Evolutionary conservation across 2,888 invertebrate genomes (phyloP).

Genomic region (Allolobophora icterica): DNA sequence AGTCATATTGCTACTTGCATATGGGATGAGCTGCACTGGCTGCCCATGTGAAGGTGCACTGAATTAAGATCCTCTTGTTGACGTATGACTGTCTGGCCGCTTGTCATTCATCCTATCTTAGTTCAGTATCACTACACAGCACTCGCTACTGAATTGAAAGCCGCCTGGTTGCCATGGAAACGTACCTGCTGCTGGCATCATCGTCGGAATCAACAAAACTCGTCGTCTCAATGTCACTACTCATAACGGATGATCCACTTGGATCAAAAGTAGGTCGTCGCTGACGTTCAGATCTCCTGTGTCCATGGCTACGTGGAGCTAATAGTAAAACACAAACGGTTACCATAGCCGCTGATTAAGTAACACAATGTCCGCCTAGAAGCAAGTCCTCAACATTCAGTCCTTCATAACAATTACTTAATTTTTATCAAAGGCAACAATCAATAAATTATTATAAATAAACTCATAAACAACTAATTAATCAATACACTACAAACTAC

Average conservation of each 20-base stretch:
- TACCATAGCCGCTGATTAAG: background rate
- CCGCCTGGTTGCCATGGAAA: background rate
- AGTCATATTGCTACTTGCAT: too few relatives aligned
- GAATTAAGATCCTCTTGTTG: too few relatives aligned
- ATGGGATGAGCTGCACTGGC: too few relatives aligned
- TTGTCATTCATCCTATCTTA: too few relatives aligned
- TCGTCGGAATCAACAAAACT: conserved; percentile 93
- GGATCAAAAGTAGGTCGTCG: conserved; percentile 81
- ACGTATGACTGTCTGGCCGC: too few relatives aligned
- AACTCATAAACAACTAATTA: too few relatives aligned
- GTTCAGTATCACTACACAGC: background rate
- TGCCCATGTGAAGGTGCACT: too few relatives aligned
- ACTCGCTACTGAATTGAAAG: background rate
- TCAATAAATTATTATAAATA: too few relatives aligned
- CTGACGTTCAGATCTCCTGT: conserved; percentile 68
- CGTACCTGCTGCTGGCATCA: conserved; percentile 43
- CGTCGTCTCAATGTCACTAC: conserved; percentile 93
- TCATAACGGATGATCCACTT: conserved; percentile 81
- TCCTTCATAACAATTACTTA: too few relatives aligned
- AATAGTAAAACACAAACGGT: background rate
- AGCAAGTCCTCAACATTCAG: too few relatives aligned
- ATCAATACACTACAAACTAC: too few relatives aligned
- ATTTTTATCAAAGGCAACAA: too few relatives aligned
- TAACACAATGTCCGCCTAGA: background rate
- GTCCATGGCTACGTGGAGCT: conserved; percentile 67